Conservation (phyloP, 2,888 invertebrate species). For the Cephonodes hylas region DNA sequence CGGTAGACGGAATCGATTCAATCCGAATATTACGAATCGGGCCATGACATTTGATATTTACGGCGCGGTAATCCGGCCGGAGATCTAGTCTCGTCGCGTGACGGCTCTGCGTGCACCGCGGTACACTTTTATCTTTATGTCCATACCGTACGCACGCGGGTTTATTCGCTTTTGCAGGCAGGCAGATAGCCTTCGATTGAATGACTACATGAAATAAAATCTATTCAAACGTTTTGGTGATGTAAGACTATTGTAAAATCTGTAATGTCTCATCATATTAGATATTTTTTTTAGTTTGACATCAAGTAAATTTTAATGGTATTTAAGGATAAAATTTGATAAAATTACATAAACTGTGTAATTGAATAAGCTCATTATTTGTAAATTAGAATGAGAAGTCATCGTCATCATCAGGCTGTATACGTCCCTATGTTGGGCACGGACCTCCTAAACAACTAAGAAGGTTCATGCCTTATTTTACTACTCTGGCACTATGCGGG, state of each 20-base stretch:
- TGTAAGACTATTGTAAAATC: too few relatives aligned
- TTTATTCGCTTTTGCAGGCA: conserved; percentile 40
- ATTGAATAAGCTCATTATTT: too few relatives aligned
- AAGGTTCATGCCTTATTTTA: too few relatives aligned
- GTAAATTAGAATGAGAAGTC: too few relatives aligned
- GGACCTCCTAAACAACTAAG: too few relatives aligned
- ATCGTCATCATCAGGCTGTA: too few relatives aligned
- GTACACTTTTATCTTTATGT: not conserved
- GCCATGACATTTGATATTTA: conserved; percentile 79
- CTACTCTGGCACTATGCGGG: too few relatives aligned
- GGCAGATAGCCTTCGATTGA: conserved; percentile 16
- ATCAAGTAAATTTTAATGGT: too few relatives aligned
- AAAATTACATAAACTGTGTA: not conserved
- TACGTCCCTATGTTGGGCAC: too few relatives aligned
- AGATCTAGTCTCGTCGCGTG: conserved; percentile 70
- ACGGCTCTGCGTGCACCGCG: conserved; percentile 40
- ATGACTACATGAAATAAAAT: not conserved
- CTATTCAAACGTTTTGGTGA: too few relatives aligned
- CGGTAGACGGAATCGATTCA: conserved; percentile 75
- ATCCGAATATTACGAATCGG: conserved; percentile 76
- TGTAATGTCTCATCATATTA: too few relatives aligned
- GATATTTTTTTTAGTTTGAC: too few relatives aligned
- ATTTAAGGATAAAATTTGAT: not conserved
- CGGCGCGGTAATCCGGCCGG: conserved; percentile 70
- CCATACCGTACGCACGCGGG: not conserved